These are phyloP conservation scores for Hydrolagus affinis DNA, from an alignment of 2,113 vertebrate genomes.

Conservation along the genomic window DNA sequence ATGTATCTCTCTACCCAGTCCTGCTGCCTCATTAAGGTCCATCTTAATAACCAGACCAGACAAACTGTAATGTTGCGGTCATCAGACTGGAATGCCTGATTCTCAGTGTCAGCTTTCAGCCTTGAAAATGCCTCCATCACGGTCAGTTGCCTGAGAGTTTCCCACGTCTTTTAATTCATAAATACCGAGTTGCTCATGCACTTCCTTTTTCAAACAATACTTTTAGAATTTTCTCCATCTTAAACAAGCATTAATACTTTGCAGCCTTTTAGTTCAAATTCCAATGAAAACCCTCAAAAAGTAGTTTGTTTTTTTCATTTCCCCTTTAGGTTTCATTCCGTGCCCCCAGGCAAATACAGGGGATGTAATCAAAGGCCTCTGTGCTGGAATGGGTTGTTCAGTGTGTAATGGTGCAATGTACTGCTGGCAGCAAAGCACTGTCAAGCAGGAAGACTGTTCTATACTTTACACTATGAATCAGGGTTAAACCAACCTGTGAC, in stretches of 20 bases:
- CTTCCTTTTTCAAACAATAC: background rate
- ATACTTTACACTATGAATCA: too few species aligned
- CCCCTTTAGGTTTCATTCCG: background rate
- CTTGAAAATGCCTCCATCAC: background rate
- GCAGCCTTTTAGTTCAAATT: background rate
- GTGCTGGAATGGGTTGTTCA: background rate
- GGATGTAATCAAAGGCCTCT: too few species aligned
- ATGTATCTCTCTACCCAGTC: background rate
- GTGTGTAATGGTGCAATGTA: background rate
- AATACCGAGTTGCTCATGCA: background rate
- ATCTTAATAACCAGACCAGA: conserved; percentile 8
- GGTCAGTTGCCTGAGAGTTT: background rate
- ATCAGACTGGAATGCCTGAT: background rate
- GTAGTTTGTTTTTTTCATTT: background rate
- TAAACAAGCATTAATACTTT: background rate
- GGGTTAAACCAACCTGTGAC: too few species aligned
- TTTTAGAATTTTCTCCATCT: background rate
- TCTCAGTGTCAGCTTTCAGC: background rate
- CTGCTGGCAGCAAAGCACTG: too few species aligned
- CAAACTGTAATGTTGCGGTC: background rate
- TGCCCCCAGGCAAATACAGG: background rate
- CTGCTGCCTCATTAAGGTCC: conserved; percentile 1
- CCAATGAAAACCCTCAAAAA: background rate
- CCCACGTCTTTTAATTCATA: background rate
- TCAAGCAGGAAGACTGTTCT: too few species aligned